phyloP scores from a whole-genome alignment of 2,797 vertebrate genomes.

The Sternarchorhynchus goeldii region DNA sequence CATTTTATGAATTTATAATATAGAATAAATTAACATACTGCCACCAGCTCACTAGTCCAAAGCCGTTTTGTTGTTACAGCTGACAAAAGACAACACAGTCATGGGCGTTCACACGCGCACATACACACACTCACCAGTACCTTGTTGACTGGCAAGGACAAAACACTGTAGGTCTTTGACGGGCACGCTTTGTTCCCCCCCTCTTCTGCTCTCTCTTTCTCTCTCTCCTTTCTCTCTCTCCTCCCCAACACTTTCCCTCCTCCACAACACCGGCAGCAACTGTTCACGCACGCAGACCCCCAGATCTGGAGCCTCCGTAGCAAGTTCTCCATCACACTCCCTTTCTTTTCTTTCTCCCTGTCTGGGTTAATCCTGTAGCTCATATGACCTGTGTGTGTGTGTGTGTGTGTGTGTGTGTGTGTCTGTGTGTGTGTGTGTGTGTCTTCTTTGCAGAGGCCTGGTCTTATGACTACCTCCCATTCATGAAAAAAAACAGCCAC shows the following conservation, averaged over 20 bases:
- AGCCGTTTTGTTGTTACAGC: too few relatives aligned
- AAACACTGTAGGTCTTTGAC: slow-evolving; percentile 61
- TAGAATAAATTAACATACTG: too few relatives aligned
- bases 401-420: slow-evolving; percentile 30
- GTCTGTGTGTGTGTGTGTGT: slow-evolving; percentile 40
- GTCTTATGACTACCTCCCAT: slow-evolving; percentile 54
- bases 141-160: slow-evolving; percentile 62
- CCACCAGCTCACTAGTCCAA: too few relatives aligned
- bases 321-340: slow-evolving; percentile 74
- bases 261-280: slow-evolving; percentile 70
- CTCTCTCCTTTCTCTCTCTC: slow-evolving; percentile 35
- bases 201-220: slow-evolving; percentile 45
- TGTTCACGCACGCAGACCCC: slow-evolving; percentile 59
- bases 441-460: slow-evolving; percentile 29
- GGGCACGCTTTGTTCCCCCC: slow-evolving; percentile 45
- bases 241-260: slow-evolving; percentile 55
- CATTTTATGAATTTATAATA: too few relatives aligned
- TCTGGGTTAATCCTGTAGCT: slow-evolving; percentile 53
- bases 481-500: slow-evolving; percentile 47
- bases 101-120: slow-evolving; percentile 33
- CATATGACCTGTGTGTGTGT: slow-evolving; percentile 75
- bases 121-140: slow-evolving; percentile 53
- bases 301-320: slow-evolving; percentile 66
- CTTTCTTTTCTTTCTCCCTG: slow-evolving; percentile 9
- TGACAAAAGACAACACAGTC: too few relatives aligned